Conservation (phyloP, 2,888 invertebrate genomes). For the Euplagia quadripunctaria region DNA sequence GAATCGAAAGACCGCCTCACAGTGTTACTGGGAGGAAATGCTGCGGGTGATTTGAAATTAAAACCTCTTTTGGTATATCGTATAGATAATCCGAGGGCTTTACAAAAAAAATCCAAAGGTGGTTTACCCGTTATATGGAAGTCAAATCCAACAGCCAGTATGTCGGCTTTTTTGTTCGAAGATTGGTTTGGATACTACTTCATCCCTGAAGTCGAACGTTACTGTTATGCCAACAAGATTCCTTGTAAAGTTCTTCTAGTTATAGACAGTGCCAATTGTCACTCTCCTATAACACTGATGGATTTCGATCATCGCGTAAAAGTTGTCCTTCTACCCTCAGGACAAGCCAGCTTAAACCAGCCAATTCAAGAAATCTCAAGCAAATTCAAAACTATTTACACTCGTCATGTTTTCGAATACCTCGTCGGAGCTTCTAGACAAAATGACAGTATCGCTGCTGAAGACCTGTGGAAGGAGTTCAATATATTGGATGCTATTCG, state of each 20-base stretch:
- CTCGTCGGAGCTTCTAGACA: not conserved
- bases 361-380: constrained; percentile 8
- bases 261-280: constrained; percentile 36
- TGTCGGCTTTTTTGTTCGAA: constrained; percentile 47
- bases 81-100: constrained; percentile 58
- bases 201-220: constrained; percentile 40
- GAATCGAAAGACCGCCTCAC: constrained; percentile 56
- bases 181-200: constrained; percentile 49
- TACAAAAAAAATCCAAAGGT: constrained; percentile 55
- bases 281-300: constrained; percentile 28
- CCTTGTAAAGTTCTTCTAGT: constrained; percentile 41
- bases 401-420: not conserved
- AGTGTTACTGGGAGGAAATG: constrained; percentile 48
- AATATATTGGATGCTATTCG: constrained; percentile 15
- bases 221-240: constrained; percentile 38
- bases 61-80: constrained; percentile 64
- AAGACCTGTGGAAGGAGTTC: constrained; percentile 21
- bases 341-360: not conserved
- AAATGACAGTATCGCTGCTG: not conserved
- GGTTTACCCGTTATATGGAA: constrained; percentile 60
- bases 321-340: constrained; percentile 3
- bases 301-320: constrained; percentile 24
- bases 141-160: constrained; percentile 57
- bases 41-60: constrained; percentile 59
- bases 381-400: constrained; percentile 11